Base-by-base conservation (phyloP, 2,888 invertebrate species). In the Coleophora flavipennella region DNA sequence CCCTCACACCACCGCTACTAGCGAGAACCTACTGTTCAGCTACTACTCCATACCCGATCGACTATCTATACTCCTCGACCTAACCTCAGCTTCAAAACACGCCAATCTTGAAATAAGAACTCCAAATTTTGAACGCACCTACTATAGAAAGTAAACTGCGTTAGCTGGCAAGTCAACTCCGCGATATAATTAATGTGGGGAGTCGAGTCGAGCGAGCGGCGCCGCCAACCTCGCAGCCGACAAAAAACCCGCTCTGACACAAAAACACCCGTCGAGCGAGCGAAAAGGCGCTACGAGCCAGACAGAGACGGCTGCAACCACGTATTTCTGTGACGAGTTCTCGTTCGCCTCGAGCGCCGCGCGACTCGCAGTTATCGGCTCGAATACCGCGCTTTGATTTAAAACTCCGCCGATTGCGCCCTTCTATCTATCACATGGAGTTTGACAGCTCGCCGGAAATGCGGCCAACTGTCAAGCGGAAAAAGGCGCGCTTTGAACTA, bases 381-480 rank as follows among this genome's bases (percentile, higher is more conserved):
- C 67, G 65, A 74, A 72, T 74, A 75, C 74, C 70, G 75, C 77
- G 77, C 71, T 80, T 80, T 79, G 78, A 81, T 81, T 84, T 84
- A 83, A 80, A 80, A 81, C 80, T 73, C 66, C 53, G 64, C 66
- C 62, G 72, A 81, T 73, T 79, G 80, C 74, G 80, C 84, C 84
- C 84, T 84, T 84, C 80, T 81, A 81, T 83, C 76, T 78, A 83
- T 83, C 84, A 84, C 80, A 83, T 84, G 84, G 81, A 75, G 78
- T 81, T 81, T 84, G 84, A 84, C 84, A 84, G 84, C 65, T 80
- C 78, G 70, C 68, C 77, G 79, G 79, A 78, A 79, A 76, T 68
- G 66, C 67, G 59, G 55, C 58, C 66, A 70, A 56, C 77, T 81
- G 84, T 83, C 84, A 83, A 62, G 72, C 76, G 70, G 55, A 65